These are phyloP conservation scores for Archips crataeganus DNA, from an alignment of 2,888 invertebrate genomes.

Conservation along the genomic window DNA sequence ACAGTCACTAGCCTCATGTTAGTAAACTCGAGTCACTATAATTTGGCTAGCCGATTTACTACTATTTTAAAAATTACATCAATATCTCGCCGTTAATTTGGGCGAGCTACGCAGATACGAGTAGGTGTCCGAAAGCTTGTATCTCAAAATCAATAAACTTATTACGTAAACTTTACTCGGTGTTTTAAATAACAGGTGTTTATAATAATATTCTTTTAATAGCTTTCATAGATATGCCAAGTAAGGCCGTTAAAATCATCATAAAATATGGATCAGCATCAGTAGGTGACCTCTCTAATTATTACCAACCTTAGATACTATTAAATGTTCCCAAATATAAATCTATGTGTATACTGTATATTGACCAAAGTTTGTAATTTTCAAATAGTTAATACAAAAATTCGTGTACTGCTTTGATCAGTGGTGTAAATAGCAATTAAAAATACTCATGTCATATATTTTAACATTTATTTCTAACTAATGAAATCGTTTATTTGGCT, in stretches of 20 bases:
- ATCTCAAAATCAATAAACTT: no score
- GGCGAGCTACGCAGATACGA: no score
- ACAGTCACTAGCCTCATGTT: no score
- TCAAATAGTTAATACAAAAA: not conserved
- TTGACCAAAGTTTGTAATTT: not conserved
- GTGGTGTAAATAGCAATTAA: not conserved
- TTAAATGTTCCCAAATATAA: not conserved
- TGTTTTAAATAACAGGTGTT: not conserved
- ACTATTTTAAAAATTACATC: no score
- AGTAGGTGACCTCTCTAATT: not conserved
- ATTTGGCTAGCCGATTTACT: no score
- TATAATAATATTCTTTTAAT: not conserved
- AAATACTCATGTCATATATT: not conserved
- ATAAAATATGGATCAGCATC: not conserved
- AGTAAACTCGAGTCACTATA: no score
- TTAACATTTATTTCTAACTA: no score
- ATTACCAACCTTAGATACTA: not conserved
- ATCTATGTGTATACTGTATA: not conserved
- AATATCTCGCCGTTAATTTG: no score
- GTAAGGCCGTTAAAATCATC: not conserved
- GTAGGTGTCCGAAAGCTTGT: no score
- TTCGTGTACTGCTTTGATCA: not conserved
- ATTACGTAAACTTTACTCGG: no score
- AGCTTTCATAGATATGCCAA: not conserved
- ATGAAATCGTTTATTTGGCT: not conserved